Evolutionary conservation across 2,888 invertebrate genomes (phyloP).

Genomic region (Timema cristinae): DNA sequence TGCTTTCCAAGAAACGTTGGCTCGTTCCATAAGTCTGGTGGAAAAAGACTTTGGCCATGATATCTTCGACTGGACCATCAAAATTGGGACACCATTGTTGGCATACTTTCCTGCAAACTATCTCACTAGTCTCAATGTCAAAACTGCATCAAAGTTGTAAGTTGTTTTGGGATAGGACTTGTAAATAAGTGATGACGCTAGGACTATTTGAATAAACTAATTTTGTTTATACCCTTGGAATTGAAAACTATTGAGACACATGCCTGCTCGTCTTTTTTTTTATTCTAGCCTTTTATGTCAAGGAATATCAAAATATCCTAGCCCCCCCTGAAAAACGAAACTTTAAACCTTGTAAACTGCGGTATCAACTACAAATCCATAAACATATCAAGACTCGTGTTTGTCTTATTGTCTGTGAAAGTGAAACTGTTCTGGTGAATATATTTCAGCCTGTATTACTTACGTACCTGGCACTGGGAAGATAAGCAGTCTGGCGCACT

Average conservation of each 20-base stretch:
- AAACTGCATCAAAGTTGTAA: slow-evolving; percentile 22
- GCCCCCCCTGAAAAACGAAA: no score
- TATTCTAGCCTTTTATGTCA: no score
- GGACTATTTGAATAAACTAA: no score
- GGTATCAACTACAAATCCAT: neutral
- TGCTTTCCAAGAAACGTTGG: slow-evolving; percentile 18
- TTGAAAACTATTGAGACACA: no score
- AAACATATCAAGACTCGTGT: neutral
- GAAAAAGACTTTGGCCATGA: no score
- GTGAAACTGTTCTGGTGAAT: neutral
- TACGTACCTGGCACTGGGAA: slow-evolving; percentile 23
- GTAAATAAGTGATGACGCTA: no score
- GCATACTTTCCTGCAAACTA: slow-evolving; percentile 22
- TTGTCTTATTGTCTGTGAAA: neutral
- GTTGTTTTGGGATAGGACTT: slow-evolving; percentile 2
- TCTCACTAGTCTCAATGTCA: slow-evolving; percentile 7
- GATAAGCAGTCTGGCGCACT: neutral
- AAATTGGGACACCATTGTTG: slow-evolving; percentile 24
- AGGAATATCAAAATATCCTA: no score
- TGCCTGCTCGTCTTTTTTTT: no score
- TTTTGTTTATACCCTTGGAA: no score
- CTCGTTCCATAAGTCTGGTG: neutral
- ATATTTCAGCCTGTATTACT: slow-evolving; percentile 22
- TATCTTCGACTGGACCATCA: slow-evolving; percentile 15
- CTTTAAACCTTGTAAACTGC: no score